Base-by-base conservation (phyloP, 2,888 invertebrate species). In the Mythimna vitellina region DNA sequence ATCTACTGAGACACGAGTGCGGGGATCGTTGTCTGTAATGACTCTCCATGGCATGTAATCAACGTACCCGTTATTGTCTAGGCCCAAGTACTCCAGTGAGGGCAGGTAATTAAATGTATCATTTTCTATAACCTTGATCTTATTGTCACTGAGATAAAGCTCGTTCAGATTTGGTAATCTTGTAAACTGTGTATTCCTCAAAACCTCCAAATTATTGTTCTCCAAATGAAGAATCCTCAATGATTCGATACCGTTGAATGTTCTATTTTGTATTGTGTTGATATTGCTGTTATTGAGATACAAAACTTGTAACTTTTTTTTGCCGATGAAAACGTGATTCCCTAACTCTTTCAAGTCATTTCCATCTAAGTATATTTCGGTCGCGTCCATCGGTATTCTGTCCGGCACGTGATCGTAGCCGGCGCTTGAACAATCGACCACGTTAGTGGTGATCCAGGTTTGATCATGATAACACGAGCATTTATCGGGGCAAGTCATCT, bases 391-490 rank as follows among this genome's bases (percentile, higher is more conserved):
- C 76, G 98, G 98, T 89, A 99, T 97, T 91, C 97, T 97, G 84
- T 97, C 97, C 63, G 98, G 98, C 80, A 98, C 97, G 92, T 96
- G 96, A 89, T 97, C 97, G 94, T 97, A 97, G 82, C 97, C 97
- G 85, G 97, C 97, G 90, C 97, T 97, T 86, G 98, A 97, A 95
- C 98, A 98, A 96, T 98, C 98, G 83, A 98, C 98, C 71, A 98
- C 98, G 96, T 98, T 98, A 83, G 90, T 90, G 90, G 98, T 97
- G 87, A 97, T 97, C 98, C 98, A 98, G 87, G 97, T 97, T 93
- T 98, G 97, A 96, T 98, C 98, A 96, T 98, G 98, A 96, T 97
- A 98, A 92, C 98, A 99, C 84, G 97, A 97, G 94, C 98, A 99
- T 92, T 97, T 98, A 92, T 97, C 97, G 83, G 98, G 98, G 93